These are phyloP conservation scores for Casuarius casuarius DNA, from an alignment of 2,113 vertebrate genomes.

Conservation along the genomic window DNA sequence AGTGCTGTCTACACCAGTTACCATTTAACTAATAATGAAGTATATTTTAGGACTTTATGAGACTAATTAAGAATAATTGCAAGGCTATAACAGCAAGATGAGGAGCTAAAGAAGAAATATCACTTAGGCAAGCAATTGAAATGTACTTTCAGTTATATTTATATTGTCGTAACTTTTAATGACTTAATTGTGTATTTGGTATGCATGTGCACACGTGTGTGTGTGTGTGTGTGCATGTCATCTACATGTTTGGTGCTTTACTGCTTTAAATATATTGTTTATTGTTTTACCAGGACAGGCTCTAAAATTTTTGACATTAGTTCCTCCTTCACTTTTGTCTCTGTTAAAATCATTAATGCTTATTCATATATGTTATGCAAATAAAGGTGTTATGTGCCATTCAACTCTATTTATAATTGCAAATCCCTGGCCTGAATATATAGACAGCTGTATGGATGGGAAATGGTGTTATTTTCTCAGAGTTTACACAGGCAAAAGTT, in stretches of 20 bases:
- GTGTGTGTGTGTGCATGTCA: background rate
- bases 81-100: background rate
- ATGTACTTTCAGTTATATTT: background rate
- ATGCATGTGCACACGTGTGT: background rate
- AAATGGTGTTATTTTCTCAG: background rate
- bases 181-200: background rate
- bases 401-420: background rate
- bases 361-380: background rate
- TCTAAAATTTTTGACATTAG: background rate
- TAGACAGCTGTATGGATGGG: background rate
- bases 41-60: background rate
- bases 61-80: background rate
- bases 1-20: background rate
- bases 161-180: background rate
- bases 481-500: background rate
- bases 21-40: background rate
- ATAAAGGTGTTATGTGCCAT: background rate
- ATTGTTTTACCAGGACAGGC: background rate
- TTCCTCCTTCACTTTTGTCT: background rate
- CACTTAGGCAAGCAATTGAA: background rate
- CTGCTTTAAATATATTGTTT: background rate
- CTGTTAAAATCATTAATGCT: background rate
- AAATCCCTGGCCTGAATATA: background rate
- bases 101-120: background rate
- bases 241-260: background rate